A percentile compares a stretch with the other conserved stretches of the same genome.
These are phyloP conservation scores for Tragelaphus eurycerus DNA, from an alignment of 2,797 vertebrate species.

Conservation along the genomic window DNA sequence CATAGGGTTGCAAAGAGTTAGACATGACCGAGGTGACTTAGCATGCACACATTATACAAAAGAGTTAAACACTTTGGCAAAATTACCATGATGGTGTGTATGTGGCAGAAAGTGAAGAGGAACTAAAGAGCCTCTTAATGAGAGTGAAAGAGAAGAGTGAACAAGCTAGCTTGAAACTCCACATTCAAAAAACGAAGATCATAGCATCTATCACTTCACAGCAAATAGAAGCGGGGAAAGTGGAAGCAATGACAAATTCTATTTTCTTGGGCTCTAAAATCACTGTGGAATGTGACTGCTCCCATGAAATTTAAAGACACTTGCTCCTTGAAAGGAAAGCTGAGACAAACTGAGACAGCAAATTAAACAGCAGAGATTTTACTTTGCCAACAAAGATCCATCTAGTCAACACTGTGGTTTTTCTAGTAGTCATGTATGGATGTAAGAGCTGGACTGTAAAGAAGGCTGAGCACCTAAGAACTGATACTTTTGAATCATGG, in stretches of 20 bases:
- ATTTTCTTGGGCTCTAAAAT: not conserved
- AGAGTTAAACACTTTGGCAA: too few species aligned
- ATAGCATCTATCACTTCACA: not conserved
- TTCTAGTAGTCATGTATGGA: not conserved
- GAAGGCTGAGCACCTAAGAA: not conserved
- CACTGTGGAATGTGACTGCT: not conserved
- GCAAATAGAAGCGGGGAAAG: not conserved
- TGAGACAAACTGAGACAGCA: not conserved
- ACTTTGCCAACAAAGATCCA: not conserved
- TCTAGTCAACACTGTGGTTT: not conserved
- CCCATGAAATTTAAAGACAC: not conserved
- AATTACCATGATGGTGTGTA: rapidly evolving
- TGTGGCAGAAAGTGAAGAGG: not conserved
- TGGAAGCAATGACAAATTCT: not conserved
- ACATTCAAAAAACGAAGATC: not conserved
- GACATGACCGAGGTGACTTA: not conserved
- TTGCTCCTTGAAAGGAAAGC: not conserved
- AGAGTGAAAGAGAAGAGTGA: not conserved
- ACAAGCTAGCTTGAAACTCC: not conserved
- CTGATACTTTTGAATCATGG: not conserved
- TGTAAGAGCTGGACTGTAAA: not conserved
- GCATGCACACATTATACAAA: not conserved
- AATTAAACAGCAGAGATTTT: not conserved
- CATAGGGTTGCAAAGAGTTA: not conserved
- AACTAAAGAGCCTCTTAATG: not conserved